A percentile compares a stretch with the other conserved stretches of the same genome.
These are phyloP conservation scores for Epinotia bilunana DNA, from an alignment of 2,888 invertebrate genomes.

Conservation along the genomic window DNA sequence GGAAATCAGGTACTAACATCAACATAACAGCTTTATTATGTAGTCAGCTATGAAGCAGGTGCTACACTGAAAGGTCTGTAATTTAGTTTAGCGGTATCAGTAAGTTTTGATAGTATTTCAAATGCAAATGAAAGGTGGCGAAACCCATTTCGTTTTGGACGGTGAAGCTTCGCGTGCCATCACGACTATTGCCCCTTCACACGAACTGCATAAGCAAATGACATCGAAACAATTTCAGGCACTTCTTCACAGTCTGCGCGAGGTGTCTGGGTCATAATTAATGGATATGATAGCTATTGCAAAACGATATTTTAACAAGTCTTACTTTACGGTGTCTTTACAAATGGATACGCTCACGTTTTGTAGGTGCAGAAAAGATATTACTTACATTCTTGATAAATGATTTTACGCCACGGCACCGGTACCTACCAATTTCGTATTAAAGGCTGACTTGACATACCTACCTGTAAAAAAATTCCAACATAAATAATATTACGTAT, in stretches of 20 bases:
- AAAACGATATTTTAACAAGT: background rate
- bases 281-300: constrained; percentile 10
- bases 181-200: constrained; percentile 64
- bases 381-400: too few species aligned
- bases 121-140: constrained; percentile 46
- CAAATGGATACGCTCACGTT: background rate
- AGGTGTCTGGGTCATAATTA: constrained; percentile 6
- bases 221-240: constrained; percentile 53
- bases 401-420: too few species aligned
- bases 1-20: too few species aligned
- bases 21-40: background rate
- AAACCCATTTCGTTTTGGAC: constrained; percentile 58
- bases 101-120: constrained; percentile 33
- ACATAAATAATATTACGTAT: too few species aligned
- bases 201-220: constrained; percentile 63
- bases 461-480: too few species aligned
- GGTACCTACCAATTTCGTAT: too few species aligned
- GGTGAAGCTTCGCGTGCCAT: constrained; percentile 65
- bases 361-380: too few species aligned
- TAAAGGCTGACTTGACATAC: too few species aligned
- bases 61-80: constrained; percentile 16
- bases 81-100: constrained; percentile 20
- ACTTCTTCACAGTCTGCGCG: constrained; percentile 40
- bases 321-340: background rate
- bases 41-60: constrained; percentile 4